Evolutionary conservation across 2,113 vertebrate genomes (phyloP), one percentile per base, ranked within the genome.

Genomic region (Mustela lutreola): DNA sequence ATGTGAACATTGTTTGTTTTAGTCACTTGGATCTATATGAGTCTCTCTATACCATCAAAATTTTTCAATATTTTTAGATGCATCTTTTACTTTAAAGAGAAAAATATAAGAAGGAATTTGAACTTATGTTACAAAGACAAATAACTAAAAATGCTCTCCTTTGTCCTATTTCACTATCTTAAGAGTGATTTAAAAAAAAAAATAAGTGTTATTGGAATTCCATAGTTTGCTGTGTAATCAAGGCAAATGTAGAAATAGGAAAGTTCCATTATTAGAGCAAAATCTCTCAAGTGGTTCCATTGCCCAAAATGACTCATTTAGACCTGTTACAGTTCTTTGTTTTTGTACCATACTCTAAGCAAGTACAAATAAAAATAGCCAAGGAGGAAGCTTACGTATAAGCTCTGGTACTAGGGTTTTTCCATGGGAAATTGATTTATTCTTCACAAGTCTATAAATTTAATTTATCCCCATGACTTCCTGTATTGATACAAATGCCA

Each of bases 381-480:
- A 78, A 95, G 79, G 83, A 98, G 94, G 89, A 97, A 94, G 98
- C 91, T 97, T 96, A 98, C 97, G 97, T 96, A 98, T 98, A 98
- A 98, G 98, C 93, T 92, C 95, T 98, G 95, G 98, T 98, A 98
- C 97, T 98, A 91, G 98, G 97, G 96, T 99, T 99, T 99, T 98
- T 99, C 98, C 96, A 98, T 97, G 95, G 98, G 98, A 98, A 99
- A 99, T 99, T 99, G 99, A 98, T 98, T 99, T 99, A 99, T 99
- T 98, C 98, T 98, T 98, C 99, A 98, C 99, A 99, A 98, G 98
- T 97, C 97, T 96, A 97, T 98, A 99, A 99, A 99, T 99, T 98
- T 98, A 99, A 99, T 99, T 99, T 99, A 97, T 96, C 81, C 98
- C 98, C 98, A 97, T 98, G 98, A 98, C 99, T 99, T 99, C 99